Percentiles rank a stretch among this genome's conserved stretches.
phyloP scores from a whole-genome alignment of 2,113 vertebrate species.

The Phycodurus eques region DNA sequence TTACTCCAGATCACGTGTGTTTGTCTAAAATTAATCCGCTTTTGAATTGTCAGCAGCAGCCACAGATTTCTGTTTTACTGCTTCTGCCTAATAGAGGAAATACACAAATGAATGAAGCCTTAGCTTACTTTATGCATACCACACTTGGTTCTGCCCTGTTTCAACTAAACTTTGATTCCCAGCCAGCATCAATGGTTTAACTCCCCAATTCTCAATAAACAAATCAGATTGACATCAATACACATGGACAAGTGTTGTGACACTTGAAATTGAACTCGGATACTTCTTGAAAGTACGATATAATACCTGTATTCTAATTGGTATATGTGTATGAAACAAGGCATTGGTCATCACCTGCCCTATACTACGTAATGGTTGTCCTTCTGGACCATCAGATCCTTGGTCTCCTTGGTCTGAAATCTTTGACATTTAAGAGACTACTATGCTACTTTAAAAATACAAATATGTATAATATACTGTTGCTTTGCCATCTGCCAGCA shows the following conservation, averaged over 20 bases:
- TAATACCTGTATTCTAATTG: not conserved
- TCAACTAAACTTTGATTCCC: slow-evolving; percentile 31
- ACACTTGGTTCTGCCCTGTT: slow-evolving; percentile 37
- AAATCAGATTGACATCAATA: not conserved
- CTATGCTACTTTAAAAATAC: no score
- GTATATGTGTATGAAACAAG: not conserved
- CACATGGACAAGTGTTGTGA: no score
- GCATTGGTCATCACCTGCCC: not conserved
- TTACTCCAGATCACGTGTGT: slow-evolving; percentile 38
- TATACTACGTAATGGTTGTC: no score
- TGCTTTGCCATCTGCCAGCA: slow-evolving; percentile 21
- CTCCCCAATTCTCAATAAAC: slow-evolving; percentile 14
- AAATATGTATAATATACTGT: not conserved
- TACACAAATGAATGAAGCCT: slow-evolving; percentile 44
- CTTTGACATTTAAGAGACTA: no score
- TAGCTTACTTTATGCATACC: slow-evolving; percentile 31
- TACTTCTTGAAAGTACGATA: not conserved
- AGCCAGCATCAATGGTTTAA: slow-evolving; percentile 28
- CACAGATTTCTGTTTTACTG: slow-evolving; percentile 50
- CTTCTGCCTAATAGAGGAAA: slow-evolving; percentile 42
- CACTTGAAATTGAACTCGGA: no score
- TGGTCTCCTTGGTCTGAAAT: not conserved
- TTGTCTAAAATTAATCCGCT: slow-evolving; percentile 55
- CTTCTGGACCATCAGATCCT: not conserved
- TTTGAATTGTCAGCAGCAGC: slow-evolving; percentile 14